Evolutionary conservation across 2,888 invertebrate species (phyloP), one percentile per base, ranked within the genome.

Genomic region (Vanessa cardui): DNA sequence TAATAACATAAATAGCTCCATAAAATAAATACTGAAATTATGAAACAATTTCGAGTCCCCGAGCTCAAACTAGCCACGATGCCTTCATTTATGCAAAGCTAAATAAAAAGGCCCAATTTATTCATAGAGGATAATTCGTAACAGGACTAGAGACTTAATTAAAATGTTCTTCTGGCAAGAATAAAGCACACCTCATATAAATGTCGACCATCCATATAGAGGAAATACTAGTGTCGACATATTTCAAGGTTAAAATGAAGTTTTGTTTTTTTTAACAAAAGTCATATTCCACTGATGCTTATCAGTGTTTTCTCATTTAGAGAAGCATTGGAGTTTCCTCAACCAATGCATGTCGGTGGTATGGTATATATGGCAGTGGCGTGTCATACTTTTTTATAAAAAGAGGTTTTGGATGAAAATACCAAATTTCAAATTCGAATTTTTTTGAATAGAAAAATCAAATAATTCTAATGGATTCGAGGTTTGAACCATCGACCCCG

Each of bases 31-130:
- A 18, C 2, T 9, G 49, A 49, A 49, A 49, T 20, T 49, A 49
- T 18, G 18, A 49, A 20, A 63, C 21, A 20, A 16, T 39, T 62
- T 52, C 62, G 54, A 46, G 56, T 56, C 45, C 18, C 46, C 18
- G 16, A 63, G 20, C 21, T 9, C 31, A 20, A 59, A 59, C 16
- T 26, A 52, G 56, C 52, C 52, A 56, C 46, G 31, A 26, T 21
- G 52, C 26, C 49, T 49, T 18, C 12, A 52, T 52, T 62, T 69
- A 66, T 65, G 62, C 62, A 69, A 65, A 65, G 33, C 49, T 47
- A 59, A 65, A 70, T 70, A 68, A 70, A 70, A 65, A 52, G 58
- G 58, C 58, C 52, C 33, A 68, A 70, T 70, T 65, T 58, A 67
- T 67, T 62, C 62, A 62, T 62, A 54, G 52, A 60, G 50, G 44